These are phyloP conservation scores for Cephalotes varians DNA, from an alignment of 2,888 invertebrate species.

Conservation along the genomic window DNA sequence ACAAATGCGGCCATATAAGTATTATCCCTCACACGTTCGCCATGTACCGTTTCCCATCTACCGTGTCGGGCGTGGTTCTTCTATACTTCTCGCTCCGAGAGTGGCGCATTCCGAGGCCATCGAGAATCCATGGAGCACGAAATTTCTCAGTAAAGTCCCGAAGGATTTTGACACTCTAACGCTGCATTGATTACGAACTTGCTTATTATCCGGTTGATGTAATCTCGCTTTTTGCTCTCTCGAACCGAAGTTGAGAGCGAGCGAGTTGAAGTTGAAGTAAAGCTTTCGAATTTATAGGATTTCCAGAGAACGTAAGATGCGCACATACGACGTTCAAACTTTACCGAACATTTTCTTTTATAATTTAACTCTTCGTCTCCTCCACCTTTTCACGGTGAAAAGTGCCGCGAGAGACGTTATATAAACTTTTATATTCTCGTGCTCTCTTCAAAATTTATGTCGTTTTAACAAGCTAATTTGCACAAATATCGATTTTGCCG, in stretches of 20 bases:
- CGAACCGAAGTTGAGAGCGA: neutral
- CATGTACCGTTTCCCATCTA: neutral
- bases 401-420: neutral
- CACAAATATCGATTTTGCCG: conserved; percentile 13
- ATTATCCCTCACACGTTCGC: conserved; percentile 7
- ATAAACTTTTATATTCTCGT: conserved; percentile 8
- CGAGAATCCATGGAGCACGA: neutral
- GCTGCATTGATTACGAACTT: conserved; percentile 59
- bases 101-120: neutral
- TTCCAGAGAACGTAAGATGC: neutral
- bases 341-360: conserved; percentile 13
- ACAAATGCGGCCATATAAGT: neutral
- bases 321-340: neutral
- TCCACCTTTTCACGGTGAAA: neutral
- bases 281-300: conserved; percentile 3
- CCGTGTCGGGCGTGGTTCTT: neutral
- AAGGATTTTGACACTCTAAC: conserved; percentile 60
- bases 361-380: neutral
- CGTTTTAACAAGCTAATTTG: conserved; percentile 21
- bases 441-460: neutral
- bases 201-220: conserved; percentile 65
- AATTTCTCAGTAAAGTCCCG: conserved; percentile 61
- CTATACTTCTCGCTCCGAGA: conserved; percentile 13
- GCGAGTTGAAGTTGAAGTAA: neutral
- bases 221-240: conserved; percentile 56